A percentile compares a stretch with the other conserved stretches of the same genome.
These are phyloP conservation scores for Eudemis profundana DNA, from an alignment of 2,888 invertebrate species.

Conservation along the genomic window DNA sequence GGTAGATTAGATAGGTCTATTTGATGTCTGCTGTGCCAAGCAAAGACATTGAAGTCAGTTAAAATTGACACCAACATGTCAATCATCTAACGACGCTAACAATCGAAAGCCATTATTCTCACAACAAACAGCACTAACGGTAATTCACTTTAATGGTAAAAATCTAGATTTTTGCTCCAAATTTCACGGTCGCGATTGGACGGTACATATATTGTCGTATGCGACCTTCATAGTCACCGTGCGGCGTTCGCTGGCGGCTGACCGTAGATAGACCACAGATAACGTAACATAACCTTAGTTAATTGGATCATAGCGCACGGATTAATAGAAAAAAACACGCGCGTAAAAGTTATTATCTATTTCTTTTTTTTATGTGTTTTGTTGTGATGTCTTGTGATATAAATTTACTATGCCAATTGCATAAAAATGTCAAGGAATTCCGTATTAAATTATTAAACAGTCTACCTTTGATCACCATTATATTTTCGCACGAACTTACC, in stretches of 20 bases:
- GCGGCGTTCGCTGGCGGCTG: constrained; percentile 19
- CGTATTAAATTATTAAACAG: not conserved
- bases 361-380: too few species aligned
- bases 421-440: not conserved
- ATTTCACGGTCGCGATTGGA: constrained; percentile 67
- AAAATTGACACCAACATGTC: constrained; percentile 14
- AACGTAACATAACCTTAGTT: constrained; percentile 8
- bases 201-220: constrained; percentile 45
- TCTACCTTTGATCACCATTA: too few species aligned
- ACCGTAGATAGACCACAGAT: constrained; percentile 21
- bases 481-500: too few species aligned
- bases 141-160: constrained; percentile 56
- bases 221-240: constrained; percentile 38
- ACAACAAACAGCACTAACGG: constrained; percentile 48
- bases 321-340: too few species aligned
- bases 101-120: constrained; percentile 38
- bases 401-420: not conserved
- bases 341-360: too few species aligned
- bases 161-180: constrained; percentile 71
- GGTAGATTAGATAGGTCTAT: too few species aligned
- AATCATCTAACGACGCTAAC: constrained; percentile 22
- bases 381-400: too few species aligned
- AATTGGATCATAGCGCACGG: not conserved
- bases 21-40: not conserved
- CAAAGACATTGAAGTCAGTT: constrained; percentile 1